Evolutionary conservation across 2,888 invertebrate genomes (phyloP).

Genomic region (Augiades crinisus): DNA sequence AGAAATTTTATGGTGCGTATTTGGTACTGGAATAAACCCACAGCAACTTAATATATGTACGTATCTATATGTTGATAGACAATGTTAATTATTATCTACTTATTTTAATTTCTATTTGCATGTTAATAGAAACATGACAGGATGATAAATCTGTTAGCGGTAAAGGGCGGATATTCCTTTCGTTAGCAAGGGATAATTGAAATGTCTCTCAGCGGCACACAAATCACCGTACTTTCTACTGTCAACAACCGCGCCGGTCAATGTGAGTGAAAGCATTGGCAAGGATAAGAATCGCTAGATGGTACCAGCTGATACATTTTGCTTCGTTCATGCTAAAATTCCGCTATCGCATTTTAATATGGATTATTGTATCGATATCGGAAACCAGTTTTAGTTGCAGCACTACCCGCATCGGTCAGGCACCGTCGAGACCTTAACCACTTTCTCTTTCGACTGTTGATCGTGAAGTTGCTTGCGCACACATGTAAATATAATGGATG

Average conservation of each 20-base stretch:
- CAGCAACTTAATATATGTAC: no score
- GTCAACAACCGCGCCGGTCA: constrained; percentile 20
- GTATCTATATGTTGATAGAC: no score
- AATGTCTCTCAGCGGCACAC: constrained; percentile 13
- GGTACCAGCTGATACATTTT: constrained; percentile 22
- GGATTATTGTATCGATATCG: constrained; percentile 39
- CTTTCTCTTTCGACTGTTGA: constrained; percentile 74
- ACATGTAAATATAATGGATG: constrained; percentile 33
- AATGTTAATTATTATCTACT: no score
- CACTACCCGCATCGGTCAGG: constrained; percentile 47
- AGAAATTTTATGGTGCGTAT: no score
- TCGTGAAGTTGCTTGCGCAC: constrained; percentile 44
- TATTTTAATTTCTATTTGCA: no score
- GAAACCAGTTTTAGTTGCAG: constrained; percentile 37
- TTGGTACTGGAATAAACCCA: no score
- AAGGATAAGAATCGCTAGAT: constrained; percentile 24
- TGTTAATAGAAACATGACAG: no score
- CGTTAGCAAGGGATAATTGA: constrained; percentile 10
- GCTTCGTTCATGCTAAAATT: constrained; percentile 15
- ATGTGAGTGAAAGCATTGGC: constrained; percentile 25
- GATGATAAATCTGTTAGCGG: neutral
- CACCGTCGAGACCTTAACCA: constrained; percentile 59
- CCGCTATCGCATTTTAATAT: constrained; percentile 17
- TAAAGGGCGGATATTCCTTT: neutral
- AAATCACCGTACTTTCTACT: constrained; percentile 26